phyloP scores from a whole-genome alignment of 2,888 invertebrate species.

The Adineta ricciae region DNA sequence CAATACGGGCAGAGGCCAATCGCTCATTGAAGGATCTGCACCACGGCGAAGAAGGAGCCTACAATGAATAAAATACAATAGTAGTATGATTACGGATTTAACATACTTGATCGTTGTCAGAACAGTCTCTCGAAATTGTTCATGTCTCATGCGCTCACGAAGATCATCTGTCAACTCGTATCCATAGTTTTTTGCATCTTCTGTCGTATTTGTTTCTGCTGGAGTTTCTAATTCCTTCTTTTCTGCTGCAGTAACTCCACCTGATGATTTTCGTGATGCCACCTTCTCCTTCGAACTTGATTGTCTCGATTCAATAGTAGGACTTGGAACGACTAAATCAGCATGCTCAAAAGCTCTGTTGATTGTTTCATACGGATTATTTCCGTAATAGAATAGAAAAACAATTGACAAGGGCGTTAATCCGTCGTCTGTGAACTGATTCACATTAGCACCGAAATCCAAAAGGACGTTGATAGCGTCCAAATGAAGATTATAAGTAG shows the following conservation, averaged over 20 bases:
- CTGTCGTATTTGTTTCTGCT: background rate
- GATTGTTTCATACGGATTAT: slow-evolving; percentile 38
- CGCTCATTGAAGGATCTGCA: slow-evolving; percentile 47
- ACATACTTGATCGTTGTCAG: background rate
- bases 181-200: background rate
- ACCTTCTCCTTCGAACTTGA: background rate
- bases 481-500: slow-evolving; percentile 43
- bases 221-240: background rate
- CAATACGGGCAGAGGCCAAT: slow-evolving; percentile 47
- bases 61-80: no score
- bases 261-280: background rate
- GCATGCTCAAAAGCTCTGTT: slow-evolving; percentile 30
- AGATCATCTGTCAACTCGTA: background rate
- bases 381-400: slow-evolving; percentile 45
- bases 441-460: slow-evolving; percentile 48
- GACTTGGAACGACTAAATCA: background rate
- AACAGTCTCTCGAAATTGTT: background rate
- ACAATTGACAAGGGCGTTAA: slow-evolving; percentile 47
- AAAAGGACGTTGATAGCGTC: slow-evolving; percentile 46
- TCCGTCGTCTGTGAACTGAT: slow-evolving; percentile 47
- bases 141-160: background rate
- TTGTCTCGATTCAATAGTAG: background rate
- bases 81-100: no score
- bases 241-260: background rate
- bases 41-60: slow-evolving; percentile 44